Evolutionary conservation across 2,113 vertebrate genomes (phyloP).

Genomic region (Entomyzon cyanotis): DNA sequence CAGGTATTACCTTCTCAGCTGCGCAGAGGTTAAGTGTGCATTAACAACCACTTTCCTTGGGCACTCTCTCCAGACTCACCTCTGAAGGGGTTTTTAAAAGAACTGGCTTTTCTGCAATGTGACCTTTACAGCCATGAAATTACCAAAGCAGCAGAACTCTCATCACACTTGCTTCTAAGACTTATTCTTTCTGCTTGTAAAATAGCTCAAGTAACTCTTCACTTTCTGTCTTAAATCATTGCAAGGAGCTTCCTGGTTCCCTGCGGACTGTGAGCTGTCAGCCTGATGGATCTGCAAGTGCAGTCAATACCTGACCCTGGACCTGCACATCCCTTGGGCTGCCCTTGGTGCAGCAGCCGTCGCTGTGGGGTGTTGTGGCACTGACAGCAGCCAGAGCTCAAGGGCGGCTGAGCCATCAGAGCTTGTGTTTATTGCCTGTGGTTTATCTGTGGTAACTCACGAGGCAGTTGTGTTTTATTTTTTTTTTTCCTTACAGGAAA

Average conservation of each 20-base stretch:
- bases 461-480: neutral
- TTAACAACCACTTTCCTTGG: neutral
- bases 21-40: neutral
- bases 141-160: neutral
- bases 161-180: neutral
- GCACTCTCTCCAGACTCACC: neutral
- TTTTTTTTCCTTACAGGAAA: neutral
- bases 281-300: neutral
- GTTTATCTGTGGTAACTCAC: neutral
- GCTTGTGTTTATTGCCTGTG: fast-evolving
- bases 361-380: fast-evolving
- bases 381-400: fast-evolving
- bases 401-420: neutral
- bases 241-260: fast-evolving
- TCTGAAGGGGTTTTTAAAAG: neutral
- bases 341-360: fast-evolving
- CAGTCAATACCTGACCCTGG: fast-evolving
- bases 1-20: neutral
- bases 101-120: neutral
- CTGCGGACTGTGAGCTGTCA: neutral
- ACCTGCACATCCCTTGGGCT: fast-evolving
- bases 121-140: neutral
- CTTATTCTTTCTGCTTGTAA: neutral
- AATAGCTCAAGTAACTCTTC: neutral
- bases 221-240: neutral